These are phyloP conservation scores for Dolichopus griseipennis DNA, from an alignment of 2,888 invertebrate species.

Conservation along the genomic window DNA sequence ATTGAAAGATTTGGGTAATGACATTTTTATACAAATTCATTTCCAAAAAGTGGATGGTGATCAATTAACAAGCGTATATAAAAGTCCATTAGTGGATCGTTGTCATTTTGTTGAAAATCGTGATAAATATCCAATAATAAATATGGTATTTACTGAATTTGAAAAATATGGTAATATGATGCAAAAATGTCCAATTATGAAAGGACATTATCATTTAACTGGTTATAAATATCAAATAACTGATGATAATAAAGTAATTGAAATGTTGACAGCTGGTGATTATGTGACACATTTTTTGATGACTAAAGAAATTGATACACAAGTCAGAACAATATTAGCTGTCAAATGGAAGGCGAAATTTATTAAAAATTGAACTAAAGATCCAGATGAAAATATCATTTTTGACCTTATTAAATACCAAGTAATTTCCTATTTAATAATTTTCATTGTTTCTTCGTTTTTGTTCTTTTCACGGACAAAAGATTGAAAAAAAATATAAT, in stretches of 20 bases:
- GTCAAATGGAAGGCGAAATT: conserved; percentile 8
- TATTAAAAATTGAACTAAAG: neutral
- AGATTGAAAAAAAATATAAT: no score
- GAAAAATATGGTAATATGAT: conserved; percentile 19
- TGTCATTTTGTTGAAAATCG: conserved; percentile 20
- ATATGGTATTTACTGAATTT: conserved; percentile 16
- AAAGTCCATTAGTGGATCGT: conserved; percentile 18
- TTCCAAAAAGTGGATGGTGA: conserved; percentile 13
- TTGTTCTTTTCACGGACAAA: no score
- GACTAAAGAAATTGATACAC: conserved; percentile 13
- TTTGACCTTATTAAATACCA: no score
- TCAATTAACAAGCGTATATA: conserved; percentile 12
- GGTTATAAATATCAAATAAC: conserved; percentile 9
- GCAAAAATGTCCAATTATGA: conserved; percentile 17
- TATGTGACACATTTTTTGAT: conserved; percentile 15
- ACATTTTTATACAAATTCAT: conserved; percentile 18
- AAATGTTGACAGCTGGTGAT: neutral
- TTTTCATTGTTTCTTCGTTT: no score
- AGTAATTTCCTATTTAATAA: no score
- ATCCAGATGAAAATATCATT: no score
- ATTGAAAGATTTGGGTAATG: conserved; percentile 14
- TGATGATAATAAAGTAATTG: neutral
- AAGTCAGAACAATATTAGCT: conserved; percentile 14
- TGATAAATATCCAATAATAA: conserved; percentile 17
- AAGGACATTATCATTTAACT: conserved; percentile 14